Conservation (phyloP, 2,113 vertebrate species). For the Sinosuthora webbiana region DNA sequence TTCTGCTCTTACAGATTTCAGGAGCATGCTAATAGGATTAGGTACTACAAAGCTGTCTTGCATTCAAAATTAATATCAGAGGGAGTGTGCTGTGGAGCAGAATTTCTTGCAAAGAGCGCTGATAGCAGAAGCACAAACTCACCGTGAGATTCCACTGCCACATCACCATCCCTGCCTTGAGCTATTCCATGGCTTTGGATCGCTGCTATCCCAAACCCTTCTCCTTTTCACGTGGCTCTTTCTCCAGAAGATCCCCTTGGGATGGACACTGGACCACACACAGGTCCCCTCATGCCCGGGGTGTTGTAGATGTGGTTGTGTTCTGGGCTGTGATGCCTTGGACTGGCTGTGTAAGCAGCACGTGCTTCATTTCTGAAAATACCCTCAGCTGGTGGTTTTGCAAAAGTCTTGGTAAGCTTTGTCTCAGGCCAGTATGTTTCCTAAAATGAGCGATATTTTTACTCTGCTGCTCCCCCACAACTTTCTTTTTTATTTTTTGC, state of each 20-base stretch:
- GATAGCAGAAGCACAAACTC: not conserved
- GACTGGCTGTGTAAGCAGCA: not conserved
- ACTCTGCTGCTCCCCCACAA: fast-evolving
- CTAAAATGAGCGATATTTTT: not conserved
- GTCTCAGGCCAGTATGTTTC: not conserved
- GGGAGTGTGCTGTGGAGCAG: not conserved
- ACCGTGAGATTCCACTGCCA: not conserved
- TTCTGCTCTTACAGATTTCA: constrained; percentile 33
- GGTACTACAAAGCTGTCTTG: constrained; percentile 12
- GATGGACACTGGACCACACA: not conserved
- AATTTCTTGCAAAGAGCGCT: not conserved
- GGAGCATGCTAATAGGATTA: constrained; percentile 43
- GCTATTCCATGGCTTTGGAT: not conserved
- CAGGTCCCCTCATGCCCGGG: too few relatives aligned
- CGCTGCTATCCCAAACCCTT: not conserved
- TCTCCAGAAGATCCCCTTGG: not conserved
- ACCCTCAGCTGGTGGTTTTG: not conserved
- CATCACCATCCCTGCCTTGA: not conserved
- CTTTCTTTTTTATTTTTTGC: not conserved
- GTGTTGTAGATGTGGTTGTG: not conserved
- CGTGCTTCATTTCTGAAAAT: fast-evolving
- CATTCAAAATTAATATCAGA: not conserved
- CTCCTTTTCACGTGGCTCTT: not conserved
- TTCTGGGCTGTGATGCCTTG: not conserved
- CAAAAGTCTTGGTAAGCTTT: not conserved